Evolutionary conservation across 2,113 vertebrate species (phyloP).

Genomic region (Nycticebus coucang): DNA sequence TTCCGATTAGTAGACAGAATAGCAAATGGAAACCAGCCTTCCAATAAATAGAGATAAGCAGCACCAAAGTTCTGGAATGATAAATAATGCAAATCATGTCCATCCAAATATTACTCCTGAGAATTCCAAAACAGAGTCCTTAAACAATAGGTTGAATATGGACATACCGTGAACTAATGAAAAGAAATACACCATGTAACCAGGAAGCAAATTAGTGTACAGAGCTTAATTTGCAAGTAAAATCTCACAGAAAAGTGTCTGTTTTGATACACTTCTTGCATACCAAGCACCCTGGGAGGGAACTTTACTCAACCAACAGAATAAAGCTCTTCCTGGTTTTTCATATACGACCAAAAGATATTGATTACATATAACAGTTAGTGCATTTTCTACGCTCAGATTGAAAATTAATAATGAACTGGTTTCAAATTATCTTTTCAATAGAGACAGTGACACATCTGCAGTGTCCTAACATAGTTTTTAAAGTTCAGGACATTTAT

Average conservation of each 20-base stretch:
- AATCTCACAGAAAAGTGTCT: conserved; percentile 80
- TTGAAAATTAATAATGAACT: conserved; percentile 57
- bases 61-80: conserved; percentile 68
- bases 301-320: conserved; percentile 59
- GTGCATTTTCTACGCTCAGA: not conserved
- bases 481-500: not conserved
- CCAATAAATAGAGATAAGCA: conserved; percentile 66
- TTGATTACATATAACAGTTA: not conserved
- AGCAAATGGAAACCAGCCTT: conserved; percentile 59
- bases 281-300: conserved; percentile 77
- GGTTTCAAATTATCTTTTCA: conserved; percentile 54
- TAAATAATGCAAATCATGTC: conserved; percentile 24
- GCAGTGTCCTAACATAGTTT: conserved; percentile 33
- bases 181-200: conserved; percentile 74
- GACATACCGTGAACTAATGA: conserved; percentile 67
- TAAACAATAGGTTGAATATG: conserved; percentile 67
- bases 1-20: conserved; percentile 70
- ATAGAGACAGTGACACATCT: conserved; percentile 1
- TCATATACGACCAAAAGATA: conserved; percentile 48
- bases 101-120: conserved; percentile 60
- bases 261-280: conserved; percentile 79
- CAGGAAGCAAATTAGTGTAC: conserved; percentile 77
- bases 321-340: conserved; percentile 69
- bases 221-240: conserved; percentile 78
- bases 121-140: conserved; percentile 57